Percentiles rank a stretch among this genome's conserved stretches.
Evolutionary conservation across 2,113 vertebrate genomes (phyloP).

Genomic region (Aspidoscelis tigris): DNA sequence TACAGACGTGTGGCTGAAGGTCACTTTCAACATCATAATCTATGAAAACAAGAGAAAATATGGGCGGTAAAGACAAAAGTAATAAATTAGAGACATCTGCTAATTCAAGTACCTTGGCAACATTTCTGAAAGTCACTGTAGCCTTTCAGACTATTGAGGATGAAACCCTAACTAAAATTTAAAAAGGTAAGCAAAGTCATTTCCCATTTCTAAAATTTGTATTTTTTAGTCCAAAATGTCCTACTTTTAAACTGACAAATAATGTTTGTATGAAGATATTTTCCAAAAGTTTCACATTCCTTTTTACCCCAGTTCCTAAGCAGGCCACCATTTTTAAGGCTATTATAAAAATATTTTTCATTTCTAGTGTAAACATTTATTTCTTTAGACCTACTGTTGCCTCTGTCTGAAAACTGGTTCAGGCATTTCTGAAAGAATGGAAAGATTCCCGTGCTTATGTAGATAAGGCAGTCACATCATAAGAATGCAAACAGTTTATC

Average conservation of each 20-base stretch:
- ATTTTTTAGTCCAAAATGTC: neutral
- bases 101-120: neutral
- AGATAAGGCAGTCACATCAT: neutral
- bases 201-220: neutral
- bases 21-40: constrained; percentile 90
- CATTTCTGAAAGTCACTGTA: neutral
- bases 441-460: no score
- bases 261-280: neutral
- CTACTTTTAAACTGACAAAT: neutral
- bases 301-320: neutral
- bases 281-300: neutral
- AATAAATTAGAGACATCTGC: constrained; percentile 1
- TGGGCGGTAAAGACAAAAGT: rapidly evolving
- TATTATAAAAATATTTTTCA: neutral
- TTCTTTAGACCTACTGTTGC: neutral
- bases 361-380: neutral
- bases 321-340: neutral
- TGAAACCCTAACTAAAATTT: no score
- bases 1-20: constrained; percentile 80
- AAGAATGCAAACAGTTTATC: neutral
- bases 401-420: neutral
- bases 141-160: neutral
- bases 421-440: neutral
- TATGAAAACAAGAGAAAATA: constrained; percentile 58
- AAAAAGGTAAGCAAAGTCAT: neutral